These are phyloP conservation scores for Phocoena phocoena DNA, from an alignment of 2,113 vertebrate genomes.

Conservation along the genomic window DNA sequence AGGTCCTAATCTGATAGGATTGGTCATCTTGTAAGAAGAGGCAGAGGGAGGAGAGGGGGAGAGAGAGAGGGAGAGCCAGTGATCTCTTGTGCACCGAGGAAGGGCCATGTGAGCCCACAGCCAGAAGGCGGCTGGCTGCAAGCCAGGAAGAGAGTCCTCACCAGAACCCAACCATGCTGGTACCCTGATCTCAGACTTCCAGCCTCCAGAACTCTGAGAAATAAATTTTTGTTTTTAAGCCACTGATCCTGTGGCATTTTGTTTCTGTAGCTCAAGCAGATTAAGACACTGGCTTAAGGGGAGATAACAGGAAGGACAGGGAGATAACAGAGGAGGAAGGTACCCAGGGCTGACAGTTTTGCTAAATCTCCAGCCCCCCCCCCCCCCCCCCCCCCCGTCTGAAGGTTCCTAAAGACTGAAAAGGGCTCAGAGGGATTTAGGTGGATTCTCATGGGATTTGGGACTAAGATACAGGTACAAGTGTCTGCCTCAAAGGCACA, in stretches of 20 bases:
- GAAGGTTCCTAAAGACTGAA: neutral
- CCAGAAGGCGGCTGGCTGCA: neutral
- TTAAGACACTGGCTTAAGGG: neutral
- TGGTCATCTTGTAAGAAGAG: neutral
- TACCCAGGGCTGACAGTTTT: neutral
- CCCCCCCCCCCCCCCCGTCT: neutral
- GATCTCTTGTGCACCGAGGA: accelerated
- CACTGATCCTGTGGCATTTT: neutral
- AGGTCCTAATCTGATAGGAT: no score
- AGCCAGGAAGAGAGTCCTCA: neutral
- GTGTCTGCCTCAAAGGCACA: neutral
- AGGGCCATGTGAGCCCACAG: neutral
- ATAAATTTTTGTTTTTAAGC: neutral
- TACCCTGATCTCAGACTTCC: neutral
- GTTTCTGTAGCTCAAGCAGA: neutral
- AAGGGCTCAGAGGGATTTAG: neutral
- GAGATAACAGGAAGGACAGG: neutral
- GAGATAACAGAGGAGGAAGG: neutral
- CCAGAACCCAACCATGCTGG: accelerated
- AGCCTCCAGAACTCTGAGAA: neutral
- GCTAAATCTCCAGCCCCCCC: neutral
- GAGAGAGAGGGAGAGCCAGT: neutral
- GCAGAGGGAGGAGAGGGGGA: neutral
- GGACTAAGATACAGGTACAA: neutral
- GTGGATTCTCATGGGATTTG: neutral